Percentiles rank a stretch among this genome's conserved stretches.
Evolutionary conservation across 1,140 invertebrate genomes (phyloP).

Genomic region (Drosophila micromelanica): DNA sequence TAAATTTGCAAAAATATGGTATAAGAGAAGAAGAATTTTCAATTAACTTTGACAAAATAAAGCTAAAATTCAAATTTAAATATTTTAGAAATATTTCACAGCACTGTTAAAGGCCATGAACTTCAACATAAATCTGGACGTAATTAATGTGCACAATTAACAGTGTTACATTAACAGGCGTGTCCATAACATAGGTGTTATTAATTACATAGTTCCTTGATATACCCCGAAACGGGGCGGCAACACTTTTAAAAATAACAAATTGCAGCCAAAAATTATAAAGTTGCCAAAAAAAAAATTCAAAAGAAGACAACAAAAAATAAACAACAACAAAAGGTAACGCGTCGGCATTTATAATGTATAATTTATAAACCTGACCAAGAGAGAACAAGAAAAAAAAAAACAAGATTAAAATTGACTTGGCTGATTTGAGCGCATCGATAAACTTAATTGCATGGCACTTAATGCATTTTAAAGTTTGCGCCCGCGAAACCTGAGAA

Average conservation of each 20-base stretch:
- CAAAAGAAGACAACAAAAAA: slow-evolving; percentile 55
- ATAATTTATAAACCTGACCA: slow-evolving; percentile 63
- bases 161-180: slow-evolving; percentile 6
- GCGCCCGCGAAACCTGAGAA: slow-evolving; percentile 71
- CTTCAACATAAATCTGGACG: not conserved
- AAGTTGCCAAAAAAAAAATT: slow-evolving; percentile 69
- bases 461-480: slow-evolving; percentile 80
- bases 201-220: slow-evolving; percentile 7
- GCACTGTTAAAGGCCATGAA: not conserved
- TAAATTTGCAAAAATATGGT: too few species aligned
- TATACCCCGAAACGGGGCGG: slow-evolving; percentile 12
- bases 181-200: slow-evolving; percentile 14
- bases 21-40: too few species aligned
- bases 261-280: slow-evolving; percentile 66
- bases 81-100: not conserved
- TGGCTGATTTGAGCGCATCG: slow-evolving; percentile 75
- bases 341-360: slow-evolving; percentile 75
- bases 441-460: slow-evolving; percentile 81
- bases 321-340: slow-evolving; percentile 38
- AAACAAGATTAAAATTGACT: slow-evolving; percentile 48
- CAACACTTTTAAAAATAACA: slow-evolving; percentile 49
- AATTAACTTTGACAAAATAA: too few species aligned
- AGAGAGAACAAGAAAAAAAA: slow-evolving; percentile 33
- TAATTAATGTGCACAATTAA: slow-evolving; percentile 1
- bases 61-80: too few species aligned